Evolutionary conservation across 2,113 vertebrate species (phyloP).

Genomic region (Smithornis capensis): DNA sequence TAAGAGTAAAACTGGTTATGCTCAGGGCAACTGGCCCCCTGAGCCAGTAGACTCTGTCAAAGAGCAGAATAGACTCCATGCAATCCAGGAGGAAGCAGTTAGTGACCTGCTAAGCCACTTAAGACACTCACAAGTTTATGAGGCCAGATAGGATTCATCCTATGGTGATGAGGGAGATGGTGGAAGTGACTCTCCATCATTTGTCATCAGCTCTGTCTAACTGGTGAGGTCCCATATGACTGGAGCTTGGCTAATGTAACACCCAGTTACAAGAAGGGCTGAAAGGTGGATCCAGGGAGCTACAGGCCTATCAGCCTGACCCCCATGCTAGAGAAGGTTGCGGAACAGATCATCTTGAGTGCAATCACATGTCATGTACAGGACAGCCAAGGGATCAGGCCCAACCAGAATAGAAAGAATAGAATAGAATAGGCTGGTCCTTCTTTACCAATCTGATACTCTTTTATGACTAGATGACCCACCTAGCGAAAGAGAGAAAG

Average conservation of each 20-base stretch:
- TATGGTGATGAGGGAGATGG: not conserved
- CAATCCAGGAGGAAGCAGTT: not conserved
- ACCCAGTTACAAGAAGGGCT: not conserved
- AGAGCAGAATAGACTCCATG: not conserved
- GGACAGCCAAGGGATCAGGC: not conserved
- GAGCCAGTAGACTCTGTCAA: not conserved
- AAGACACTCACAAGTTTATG: not conserved
- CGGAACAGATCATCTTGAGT: not conserved
- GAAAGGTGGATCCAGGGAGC: not conserved
- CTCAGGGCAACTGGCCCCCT: not conserved
- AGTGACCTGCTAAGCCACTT: not conserved
- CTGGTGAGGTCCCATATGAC: not conserved
- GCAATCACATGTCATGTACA: not conserved
- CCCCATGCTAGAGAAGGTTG: not conserved
- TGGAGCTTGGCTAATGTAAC: not conserved
- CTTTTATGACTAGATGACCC: not conserved
- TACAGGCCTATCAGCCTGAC: not conserved
- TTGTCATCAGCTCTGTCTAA: not conserved
- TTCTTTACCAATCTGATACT: not conserved
- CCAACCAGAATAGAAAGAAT: not conserved
- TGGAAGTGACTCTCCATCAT: not conserved
- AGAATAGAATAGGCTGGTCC: not conserved
- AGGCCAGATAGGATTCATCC: not conserved
- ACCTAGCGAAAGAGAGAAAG: not conserved
- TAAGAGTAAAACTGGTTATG: not conserved